phyloP scores from a whole-genome alignment of 2,888 invertebrate genomes.

The Mimachlamys varia region DNA sequence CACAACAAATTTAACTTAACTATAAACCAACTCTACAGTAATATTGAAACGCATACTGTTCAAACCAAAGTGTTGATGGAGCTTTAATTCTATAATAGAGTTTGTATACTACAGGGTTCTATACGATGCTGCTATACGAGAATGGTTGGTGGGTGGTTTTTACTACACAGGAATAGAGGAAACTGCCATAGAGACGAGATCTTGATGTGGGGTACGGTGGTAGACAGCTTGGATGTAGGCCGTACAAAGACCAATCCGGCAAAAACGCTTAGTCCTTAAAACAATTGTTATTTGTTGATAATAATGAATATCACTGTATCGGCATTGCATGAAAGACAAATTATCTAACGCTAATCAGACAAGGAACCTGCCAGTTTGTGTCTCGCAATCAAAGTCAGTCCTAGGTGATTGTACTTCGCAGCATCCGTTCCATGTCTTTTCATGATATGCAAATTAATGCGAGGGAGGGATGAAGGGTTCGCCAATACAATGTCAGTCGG shows the following conservation, averaged over 20 bases:
- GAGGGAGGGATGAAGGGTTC: background rate
- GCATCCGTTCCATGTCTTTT: background rate
- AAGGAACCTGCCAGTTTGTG: background rate
- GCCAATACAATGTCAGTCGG: background rate
- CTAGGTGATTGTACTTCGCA: background rate
- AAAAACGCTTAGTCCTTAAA: background rate
- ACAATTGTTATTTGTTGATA: background rate
- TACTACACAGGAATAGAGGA: background rate
- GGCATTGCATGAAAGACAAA: conserved; percentile 23
- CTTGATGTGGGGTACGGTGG: background rate
- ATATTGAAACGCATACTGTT: background rate
- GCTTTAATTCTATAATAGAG: background rate
- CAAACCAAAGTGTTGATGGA: background rate
- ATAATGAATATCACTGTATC: conserved; percentile 4
- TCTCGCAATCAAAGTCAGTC: background rate
- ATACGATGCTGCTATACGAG: no score
- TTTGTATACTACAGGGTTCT: no score
- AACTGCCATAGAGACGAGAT: background rate
- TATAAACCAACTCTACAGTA: background rate
- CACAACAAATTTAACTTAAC: no score
- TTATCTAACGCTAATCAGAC: background rate
- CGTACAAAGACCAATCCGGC: background rate
- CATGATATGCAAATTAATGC: background rate
- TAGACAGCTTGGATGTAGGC: background rate
- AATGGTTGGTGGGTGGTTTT: background rate